These are phyloP conservation scores for Anguilla anguilla DNA, from an alignment of 2,797 vertebrate genomes.

Conservation along the genomic window DNA sequence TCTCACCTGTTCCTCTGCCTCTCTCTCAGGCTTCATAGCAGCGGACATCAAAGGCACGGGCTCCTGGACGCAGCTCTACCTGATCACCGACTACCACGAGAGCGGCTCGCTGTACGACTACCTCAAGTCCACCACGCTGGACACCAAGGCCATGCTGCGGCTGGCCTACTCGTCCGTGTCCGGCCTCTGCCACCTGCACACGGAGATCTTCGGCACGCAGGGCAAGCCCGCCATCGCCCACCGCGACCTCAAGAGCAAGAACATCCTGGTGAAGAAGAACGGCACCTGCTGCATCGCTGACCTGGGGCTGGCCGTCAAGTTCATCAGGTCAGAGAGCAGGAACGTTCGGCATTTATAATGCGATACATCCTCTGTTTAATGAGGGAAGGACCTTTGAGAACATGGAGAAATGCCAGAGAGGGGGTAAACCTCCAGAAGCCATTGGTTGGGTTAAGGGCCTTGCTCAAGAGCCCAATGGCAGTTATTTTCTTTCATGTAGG, in stretches of 20 bases:
- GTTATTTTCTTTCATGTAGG: too few species aligned
- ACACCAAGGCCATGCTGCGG: conserved; percentile 84
- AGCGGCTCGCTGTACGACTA: conserved; percentile 95
- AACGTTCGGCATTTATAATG: too few species aligned
- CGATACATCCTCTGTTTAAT: too few species aligned
- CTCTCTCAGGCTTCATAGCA: conserved; percentile 88
- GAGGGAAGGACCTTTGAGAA: too few species aligned
- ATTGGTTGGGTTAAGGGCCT: too few species aligned
- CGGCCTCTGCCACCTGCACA: conserved; percentile 94
- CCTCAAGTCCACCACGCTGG: conserved; percentile 90
- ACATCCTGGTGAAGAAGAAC: conserved; percentile 95
- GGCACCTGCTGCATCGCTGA: conserved; percentile 94
- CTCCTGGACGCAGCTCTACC: conserved; percentile 95
- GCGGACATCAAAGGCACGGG: conserved; percentile 97
- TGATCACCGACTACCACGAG: conserved; percentile 97
- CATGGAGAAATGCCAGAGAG: too few species aligned
- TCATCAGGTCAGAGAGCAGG: conserved; percentile 80
- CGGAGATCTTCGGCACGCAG: conserved; percentile 96
- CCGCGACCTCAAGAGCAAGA: conserved; percentile 96
- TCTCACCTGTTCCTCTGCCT: not conserved
- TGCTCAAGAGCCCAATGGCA: too few species aligned
- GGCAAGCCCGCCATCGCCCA: conserved; percentile 96
- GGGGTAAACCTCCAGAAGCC: too few species aligned
- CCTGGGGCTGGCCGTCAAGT: conserved; percentile 93
- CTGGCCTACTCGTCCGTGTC: conserved; percentile 90